Conservation (phyloP, 2,888 invertebrate genomes). For the Tetragonula carbonaria region DNA sequence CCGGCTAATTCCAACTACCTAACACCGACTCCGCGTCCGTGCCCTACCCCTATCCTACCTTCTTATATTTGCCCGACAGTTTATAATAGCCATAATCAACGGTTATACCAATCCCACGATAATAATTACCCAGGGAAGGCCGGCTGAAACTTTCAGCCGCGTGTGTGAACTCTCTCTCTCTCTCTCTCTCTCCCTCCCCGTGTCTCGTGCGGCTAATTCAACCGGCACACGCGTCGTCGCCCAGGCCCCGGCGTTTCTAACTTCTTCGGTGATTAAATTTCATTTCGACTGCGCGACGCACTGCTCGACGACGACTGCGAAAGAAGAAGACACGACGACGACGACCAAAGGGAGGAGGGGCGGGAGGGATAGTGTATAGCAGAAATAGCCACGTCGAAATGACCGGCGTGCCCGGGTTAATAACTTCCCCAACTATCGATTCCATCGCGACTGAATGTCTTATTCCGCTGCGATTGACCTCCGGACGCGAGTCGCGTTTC, state of each 20-base stretch:
- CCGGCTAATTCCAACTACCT: conserved; percentile 80
- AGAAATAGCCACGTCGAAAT: not conserved
- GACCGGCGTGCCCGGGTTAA: conserved; percentile 15
- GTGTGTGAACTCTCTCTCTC: conserved; percentile 28
- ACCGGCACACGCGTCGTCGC: conserved; percentile 65
- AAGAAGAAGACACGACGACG: conserved; percentile 35
- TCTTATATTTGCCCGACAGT: conserved; percentile 83
- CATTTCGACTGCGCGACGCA: conserved; percentile 45
- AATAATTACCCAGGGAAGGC: conserved; percentile 77
- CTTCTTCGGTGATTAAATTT: conserved; percentile 68
- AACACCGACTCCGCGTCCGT: conserved; percentile 47
- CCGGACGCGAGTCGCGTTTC: not conserved
- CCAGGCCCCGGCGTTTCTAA: conserved; percentile 27
- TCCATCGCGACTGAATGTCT: conserved; percentile 11
- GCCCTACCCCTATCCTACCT: conserved; percentile 68
- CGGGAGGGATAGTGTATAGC: not conserved
- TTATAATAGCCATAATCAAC: conserved; percentile 83
- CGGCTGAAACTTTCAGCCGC: conserved; percentile 66
- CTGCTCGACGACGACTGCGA: not conserved
- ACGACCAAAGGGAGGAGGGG: not conserved
- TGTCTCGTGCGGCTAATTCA: conserved; percentile 73
- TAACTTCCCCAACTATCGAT: conserved; percentile 54
- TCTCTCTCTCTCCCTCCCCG: not conserved
- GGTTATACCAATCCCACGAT: conserved; percentile 81
- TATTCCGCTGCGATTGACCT: not conserved